Evolutionary conservation across 1,140 invertebrate genomes (phyloP).

Genomic region (Araneus ventricosus): DNA sequence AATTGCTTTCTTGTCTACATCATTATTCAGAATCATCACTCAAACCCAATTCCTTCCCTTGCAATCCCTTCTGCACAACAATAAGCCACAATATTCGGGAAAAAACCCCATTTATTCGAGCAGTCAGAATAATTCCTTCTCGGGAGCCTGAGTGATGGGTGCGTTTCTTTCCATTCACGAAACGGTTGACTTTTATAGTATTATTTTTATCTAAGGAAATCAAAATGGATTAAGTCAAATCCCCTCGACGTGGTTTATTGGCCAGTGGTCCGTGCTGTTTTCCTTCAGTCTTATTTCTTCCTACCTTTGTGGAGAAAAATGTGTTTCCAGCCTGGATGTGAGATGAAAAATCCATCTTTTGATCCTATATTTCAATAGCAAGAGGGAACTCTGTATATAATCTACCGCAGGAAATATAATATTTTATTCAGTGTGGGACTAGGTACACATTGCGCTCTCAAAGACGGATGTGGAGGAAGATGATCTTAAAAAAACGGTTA

Average conservation of each 20-base stretch:
- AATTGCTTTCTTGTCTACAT: no score
- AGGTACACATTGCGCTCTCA: neutral
- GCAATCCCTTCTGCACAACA: neutral
- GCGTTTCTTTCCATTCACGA: neutral
- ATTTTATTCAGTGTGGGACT: neutral
- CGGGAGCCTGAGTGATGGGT: neutral
- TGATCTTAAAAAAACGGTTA: no score
- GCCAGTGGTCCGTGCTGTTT: slow-evolving; percentile 13
- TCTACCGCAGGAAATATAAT: slow-evolving; percentile 8
- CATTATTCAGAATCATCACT: no score
- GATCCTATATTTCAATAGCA: slow-evolving; percentile 47
- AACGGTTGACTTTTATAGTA: slow-evolving; percentile 27
- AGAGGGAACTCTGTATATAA: neutral
- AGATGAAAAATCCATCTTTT: slow-evolving; percentile 43
- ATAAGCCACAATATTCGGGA: neutral
- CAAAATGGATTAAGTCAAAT: slow-evolving; percentile 43
- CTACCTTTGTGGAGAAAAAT: slow-evolving; percentile 22
- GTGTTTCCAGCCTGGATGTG: slow-evolving; percentile 7
- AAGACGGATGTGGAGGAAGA: neutral
- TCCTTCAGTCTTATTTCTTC: neutral
- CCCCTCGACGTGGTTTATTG: slow-evolving; percentile 37
- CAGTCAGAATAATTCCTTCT: slow-evolving; percentile 21
- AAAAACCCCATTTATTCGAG: neutral
- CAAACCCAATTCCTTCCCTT: no score
- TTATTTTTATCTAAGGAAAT: slow-evolving; percentile 53